Base-by-base conservation (phyloP, 2,888 invertebrate species). In the Drosophila meridiana region DNA sequence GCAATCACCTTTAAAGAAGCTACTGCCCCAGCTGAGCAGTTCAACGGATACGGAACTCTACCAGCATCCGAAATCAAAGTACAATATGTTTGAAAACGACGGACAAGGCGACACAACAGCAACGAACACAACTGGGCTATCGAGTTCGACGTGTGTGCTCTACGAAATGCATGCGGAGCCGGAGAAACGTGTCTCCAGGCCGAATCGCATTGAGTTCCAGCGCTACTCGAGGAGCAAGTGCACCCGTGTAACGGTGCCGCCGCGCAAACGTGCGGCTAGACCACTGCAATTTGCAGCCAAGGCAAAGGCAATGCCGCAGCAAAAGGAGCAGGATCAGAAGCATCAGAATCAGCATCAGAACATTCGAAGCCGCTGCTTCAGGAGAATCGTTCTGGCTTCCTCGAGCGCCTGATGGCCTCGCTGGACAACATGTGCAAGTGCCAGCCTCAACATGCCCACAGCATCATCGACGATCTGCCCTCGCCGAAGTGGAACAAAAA, bases 161-260 rank as follows among this genome's bases (percentile, higher is more conserved):
- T 92, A 92, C 47, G 89, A 92, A 71, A 91, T 92, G 85, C 91
- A 82, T 14, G 74, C 92, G 0, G 77, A 82, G 20, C 84, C 91
- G 4, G 70, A 74, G 5, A 69, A 81, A 5, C 56, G 75, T 4
- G n/a, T 62, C 0, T 14, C 59, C 0, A 89, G 88, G 2, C 92
- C 92, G 0, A 83, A 91, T 2, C 91, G 91, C 66, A 92, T 92
- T 13, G 92, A 92, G 62, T 92, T 92, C 65, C 86, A 91, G 56
- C 86, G 92, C 2, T 92, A 92, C 40, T 74, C 64, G 47, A 69
- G 66, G 20, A 45, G 20, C 6, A 78, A 70, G 30, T 73, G 70
- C 34, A 58, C 78, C 0, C 73, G 60, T 1, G 50, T 79, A 8
- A 1, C 67, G 2, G 57, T 67, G n/a, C 62, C 78, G 5, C 57